Evolutionary conservation across 2,113 vertebrate genomes (phyloP).

Genomic region (Megalops atlanticus): DNA sequence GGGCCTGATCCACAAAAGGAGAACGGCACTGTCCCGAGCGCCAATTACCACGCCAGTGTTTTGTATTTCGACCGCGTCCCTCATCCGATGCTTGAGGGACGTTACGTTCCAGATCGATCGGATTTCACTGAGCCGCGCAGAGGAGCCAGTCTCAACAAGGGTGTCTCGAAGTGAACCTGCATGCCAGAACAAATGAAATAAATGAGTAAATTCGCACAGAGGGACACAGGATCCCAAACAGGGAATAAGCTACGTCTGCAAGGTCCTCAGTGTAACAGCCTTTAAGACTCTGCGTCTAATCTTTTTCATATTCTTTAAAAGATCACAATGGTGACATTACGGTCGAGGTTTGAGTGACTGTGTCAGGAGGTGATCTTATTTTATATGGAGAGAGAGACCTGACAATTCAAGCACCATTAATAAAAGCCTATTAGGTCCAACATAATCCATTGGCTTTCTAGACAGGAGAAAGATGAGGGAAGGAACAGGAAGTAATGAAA

Average conservation of each 20-base stretch:
- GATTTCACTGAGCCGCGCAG: conserved; percentile 2
- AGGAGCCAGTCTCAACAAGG: conserved; percentile 1
- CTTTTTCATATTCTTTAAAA: too few species aligned
- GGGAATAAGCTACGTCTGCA: too few species aligned
- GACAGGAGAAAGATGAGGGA: not conserved
- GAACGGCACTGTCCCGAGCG: not conserved
- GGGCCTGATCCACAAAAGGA: conserved; percentile 8
- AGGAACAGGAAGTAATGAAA: too few species aligned
- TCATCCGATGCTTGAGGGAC: not conserved
- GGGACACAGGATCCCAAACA: not conserved
- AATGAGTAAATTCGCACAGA: not conserved
- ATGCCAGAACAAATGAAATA: not conserved
- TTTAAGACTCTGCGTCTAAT: too few species aligned
- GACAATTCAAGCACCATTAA: too few species aligned
- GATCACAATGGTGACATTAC: too few species aligned
- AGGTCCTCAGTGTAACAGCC: too few species aligned
- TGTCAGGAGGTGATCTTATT: not conserved
- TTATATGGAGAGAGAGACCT: too few species aligned
- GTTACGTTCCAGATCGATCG: not conserved
- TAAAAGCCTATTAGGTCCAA: too few species aligned
- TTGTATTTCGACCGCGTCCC: conserved; percentile 13
- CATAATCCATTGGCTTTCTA: too few species aligned
- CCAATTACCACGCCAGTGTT: conserved; percentile 6
- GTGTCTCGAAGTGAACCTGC: conserved; percentile 7
- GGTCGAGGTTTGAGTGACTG: not conserved